Evolutionary conservation across 1,140 invertebrate genomes (phyloP), one percentile per base, ranked within the genome.

Genomic region (Xylocopa sonorina): DNA sequence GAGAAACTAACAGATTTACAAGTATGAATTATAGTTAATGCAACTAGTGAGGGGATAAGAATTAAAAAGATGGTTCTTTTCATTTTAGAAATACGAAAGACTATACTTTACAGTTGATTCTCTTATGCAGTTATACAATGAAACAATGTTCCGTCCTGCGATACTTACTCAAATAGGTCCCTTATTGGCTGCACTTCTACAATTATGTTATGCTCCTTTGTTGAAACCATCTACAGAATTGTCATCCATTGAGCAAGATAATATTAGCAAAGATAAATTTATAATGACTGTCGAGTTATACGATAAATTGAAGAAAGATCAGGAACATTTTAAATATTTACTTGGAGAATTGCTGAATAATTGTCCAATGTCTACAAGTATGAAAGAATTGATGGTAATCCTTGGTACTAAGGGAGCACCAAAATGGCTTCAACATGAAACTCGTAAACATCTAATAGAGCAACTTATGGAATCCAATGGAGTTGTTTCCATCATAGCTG

Each of bases 311-410:
- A 89, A 88, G 72, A 73, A 80, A 41, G 94, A 95, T 48, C 93
- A 94, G 88, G 82, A 90, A 68, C 88, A 92, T 81, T 96, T 95
- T 89, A 24, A 90, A 79, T 58, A 81, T 48, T 89, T 93, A 67
- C 93, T 96, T 81, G 73, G 94, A 63, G 84, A 93, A 79, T 88
- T 96, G 29, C 89, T 95, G 24, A 86, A 84, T 50, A 94, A 93
- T 71, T 94, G 94, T 63, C 95, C 95, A 83, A 93, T 94, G 73
- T 93, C 94, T 46, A 89, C 94, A 55, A 90, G 96, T 48, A 95
- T 97, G 80, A 95, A 95, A 91, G 96, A 96, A 92, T 92, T 96
- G 16, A 93, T 97, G 92, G 88, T 96, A 29, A 91, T 97, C 63
- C 94, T 95, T 89, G 94, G 95, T 87, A 88, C 93, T 10, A 87